These are phyloP conservation scores for Thamnophis sirtalis DNA, from an alignment of 2,113 vertebrate genomes.

Conservation along the genomic window DNA sequence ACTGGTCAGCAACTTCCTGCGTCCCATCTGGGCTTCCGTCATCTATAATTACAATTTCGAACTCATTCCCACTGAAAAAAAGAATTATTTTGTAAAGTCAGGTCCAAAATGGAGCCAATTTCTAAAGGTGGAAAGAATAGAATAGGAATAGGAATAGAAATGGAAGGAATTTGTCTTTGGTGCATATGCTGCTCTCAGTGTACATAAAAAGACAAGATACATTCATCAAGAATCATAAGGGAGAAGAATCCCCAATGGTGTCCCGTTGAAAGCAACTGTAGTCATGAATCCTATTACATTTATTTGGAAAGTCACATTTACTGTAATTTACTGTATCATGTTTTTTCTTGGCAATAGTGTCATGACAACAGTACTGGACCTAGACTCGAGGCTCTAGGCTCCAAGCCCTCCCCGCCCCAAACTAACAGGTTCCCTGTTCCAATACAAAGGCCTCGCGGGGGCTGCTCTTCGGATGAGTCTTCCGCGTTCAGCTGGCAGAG, in stretches of 20 bases:
- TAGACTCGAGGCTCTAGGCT: neutral
- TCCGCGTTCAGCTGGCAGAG: neutral
- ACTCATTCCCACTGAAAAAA: slow-evolving; percentile 77
- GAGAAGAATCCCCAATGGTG: fast-evolving
- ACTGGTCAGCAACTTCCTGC: slow-evolving; percentile 79
- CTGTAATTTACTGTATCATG: neutral
- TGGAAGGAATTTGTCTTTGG: too few relatives aligned
- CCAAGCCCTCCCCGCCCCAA: neutral
- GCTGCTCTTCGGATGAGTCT: neutral
- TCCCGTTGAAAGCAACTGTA: fast-evolving
- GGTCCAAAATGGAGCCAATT: fast-evolving
- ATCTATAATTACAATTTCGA: slow-evolving; percentile 93
- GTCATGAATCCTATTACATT: neutral
- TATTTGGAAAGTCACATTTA: neutral
- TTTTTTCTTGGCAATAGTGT: neutral
- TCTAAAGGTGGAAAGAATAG: too few relatives aligned
- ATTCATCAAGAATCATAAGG: too few relatives aligned
- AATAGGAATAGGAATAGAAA: too few relatives aligned
- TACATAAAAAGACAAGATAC: too few relatives aligned
- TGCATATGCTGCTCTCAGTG: too few relatives aligned
- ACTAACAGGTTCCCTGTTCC: neutral
- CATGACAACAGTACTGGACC: neutral
- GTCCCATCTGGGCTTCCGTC: slow-evolving; percentile 98
- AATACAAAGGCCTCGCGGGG: neutral
- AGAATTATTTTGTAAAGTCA: slow-evolving; percentile 4